A percentile compares a stretch with the other conserved stretches of the same genome.
These are phyloP conservation scores for Clarias platycephalus DNA, from an alignment of 2,797 vertebrate species.

Conservation along the genomic window DNA sequence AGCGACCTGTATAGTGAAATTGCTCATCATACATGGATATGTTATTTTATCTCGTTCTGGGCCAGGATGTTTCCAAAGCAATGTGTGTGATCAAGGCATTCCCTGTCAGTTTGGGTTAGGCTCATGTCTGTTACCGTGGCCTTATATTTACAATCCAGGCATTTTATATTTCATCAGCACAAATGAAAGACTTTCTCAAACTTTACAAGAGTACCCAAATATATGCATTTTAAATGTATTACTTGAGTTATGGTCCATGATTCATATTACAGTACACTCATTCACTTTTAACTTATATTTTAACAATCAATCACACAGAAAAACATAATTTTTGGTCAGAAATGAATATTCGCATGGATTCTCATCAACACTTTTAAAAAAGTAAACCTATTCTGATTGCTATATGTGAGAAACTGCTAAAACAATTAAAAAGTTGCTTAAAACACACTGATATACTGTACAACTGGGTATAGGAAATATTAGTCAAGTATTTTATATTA, in stretches of 20 bases:
- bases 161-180: not conserved
- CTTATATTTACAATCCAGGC: not conserved
- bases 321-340: not conserved
- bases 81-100: not conserved
- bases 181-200: not conserved
- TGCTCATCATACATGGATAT: conserved; percentile 34
- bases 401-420: not conserved
- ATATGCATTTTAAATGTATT: not conserved
- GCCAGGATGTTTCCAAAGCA: not conserved
- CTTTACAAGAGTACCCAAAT: not conserved
- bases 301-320: not conserved
- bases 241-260: not conserved
- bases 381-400: not conserved
- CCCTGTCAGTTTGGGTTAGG: not conserved
- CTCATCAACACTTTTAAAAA: not conserved
- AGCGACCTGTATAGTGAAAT: conserved; percentile 49
- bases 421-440: not conserved
- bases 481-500: not conserved
- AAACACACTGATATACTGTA: not conserved
- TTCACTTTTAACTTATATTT: not conserved
- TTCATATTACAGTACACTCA: not conserved
- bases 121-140: not conserved
- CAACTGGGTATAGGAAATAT: not conserved
- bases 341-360: not conserved
- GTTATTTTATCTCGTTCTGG: not conserved